A percentile compares a stretch with the other conserved stretches of the same genome.
Evolutionary conservation across 1,140 invertebrate species (phyloP).

Genomic region (Drosophila sproati): DNA sequence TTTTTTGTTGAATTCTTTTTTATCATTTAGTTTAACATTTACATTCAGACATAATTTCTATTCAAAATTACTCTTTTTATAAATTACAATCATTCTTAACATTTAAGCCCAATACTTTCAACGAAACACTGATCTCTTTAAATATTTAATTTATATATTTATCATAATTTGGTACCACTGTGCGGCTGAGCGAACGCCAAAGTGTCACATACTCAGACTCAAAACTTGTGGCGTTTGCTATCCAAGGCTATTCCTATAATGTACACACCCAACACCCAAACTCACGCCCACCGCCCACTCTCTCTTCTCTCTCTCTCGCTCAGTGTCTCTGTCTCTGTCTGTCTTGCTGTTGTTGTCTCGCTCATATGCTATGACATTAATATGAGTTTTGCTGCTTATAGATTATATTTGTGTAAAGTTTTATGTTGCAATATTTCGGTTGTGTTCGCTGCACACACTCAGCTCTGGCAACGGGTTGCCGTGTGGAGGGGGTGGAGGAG

Average conservation of each 20-base stretch:
- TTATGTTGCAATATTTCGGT: constrained; percentile 83
- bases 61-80: too few relatives aligned
- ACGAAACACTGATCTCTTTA: background rate
- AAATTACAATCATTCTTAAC: too few relatives aligned
- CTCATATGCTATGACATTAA: constrained; percentile 65
- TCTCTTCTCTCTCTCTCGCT: background rate
- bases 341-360: constrained; percentile 9
- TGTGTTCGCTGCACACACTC: constrained; percentile 34
- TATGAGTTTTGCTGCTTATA: constrained; percentile 82
- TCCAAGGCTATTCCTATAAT: constrained; percentile 45
- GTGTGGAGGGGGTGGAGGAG: background rate
- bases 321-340: constrained; percentile 5
- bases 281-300: constrained; percentile 3
- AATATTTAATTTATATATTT: background rate
- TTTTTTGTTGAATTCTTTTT: too few relatives aligned
- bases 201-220: constrained; percentile 47
- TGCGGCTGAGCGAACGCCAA: constrained; percentile 44
- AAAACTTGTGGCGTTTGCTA: constrained; percentile 40
- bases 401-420: constrained; percentile 84
- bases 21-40: too few relatives aligned
- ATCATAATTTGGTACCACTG: constrained; percentile 36
- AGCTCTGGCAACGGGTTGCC: constrained; percentile 5
- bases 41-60: too few relatives aligned
- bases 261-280: constrained; percentile 17
- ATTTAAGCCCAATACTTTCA: too few relatives aligned